Conservation (phyloP, 2,797 vertebrate genomes). For the Clarias laeviceps region DNA sequence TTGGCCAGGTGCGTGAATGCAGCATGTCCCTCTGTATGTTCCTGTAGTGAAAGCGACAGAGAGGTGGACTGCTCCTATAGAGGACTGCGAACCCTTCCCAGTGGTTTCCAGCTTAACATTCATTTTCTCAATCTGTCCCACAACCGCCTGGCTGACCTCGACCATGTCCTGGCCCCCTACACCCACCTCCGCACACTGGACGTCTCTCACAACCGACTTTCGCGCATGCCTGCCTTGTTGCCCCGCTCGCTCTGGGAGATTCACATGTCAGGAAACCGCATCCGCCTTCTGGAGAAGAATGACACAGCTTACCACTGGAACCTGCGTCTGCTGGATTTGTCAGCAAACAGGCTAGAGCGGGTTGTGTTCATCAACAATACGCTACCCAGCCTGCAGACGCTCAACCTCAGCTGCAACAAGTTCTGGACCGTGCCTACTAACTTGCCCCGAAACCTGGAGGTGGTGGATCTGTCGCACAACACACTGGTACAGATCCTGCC, state of each 20-base stretch:
- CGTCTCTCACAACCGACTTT: conserved; percentile 88
- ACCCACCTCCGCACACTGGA: conserved; percentile 89
- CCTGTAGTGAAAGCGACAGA: conserved; percentile 85
- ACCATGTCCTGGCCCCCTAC: conserved; percentile 81
- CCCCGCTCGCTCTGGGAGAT: conserved; percentile 94
- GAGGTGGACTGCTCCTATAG: conserved; percentile 90
- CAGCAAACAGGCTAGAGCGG: conserved; percentile 88
- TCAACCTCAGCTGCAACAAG: conserved; percentile 91
- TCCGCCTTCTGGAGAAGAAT: conserved; percentile 88
- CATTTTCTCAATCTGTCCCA: conserved; percentile 89
- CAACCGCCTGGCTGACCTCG: conserved; percentile 86
- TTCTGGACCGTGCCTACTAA: conserved; percentile 97
- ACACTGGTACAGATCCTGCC: conserved; percentile 87
- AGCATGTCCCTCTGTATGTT: conserved; percentile 84
- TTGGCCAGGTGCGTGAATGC: conserved; percentile 71
- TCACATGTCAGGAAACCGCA: conserved; percentile 82
- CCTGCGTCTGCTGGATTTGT: conserved; percentile 85
- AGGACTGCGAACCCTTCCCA: conserved; percentile 83
- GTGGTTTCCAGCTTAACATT: conserved; percentile 88
- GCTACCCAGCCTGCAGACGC: conserved; percentile 79
- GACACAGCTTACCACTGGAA: conserved; percentile 97
- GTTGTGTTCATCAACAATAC: conserved; percentile 96
- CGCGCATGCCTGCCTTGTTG: conserved; percentile 80
- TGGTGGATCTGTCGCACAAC: conserved; percentile 89
- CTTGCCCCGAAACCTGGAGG: conserved; percentile 83